These are phyloP conservation scores for Patella ulyssiponensis DNA, from an alignment of 2,888 invertebrate species.

Conservation along the genomic window DNA sequence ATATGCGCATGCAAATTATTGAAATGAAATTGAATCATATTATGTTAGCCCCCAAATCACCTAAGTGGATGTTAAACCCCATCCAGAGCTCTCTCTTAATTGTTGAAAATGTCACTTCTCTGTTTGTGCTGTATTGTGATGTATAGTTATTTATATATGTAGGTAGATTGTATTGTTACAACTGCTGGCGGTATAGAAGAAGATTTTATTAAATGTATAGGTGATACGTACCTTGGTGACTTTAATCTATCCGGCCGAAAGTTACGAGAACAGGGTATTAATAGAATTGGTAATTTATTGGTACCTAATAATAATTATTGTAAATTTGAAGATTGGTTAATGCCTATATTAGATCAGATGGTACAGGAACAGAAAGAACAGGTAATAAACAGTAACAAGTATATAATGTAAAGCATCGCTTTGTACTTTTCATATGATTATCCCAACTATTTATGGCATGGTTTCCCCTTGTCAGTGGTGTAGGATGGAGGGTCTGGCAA, in stretches of 20 bases:
- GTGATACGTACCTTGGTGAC: conserved; percentile 93
- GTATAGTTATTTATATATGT: conserved; percentile 32
- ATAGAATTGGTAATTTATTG: conserved; percentile 92
- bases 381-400: conserved; percentile 59
- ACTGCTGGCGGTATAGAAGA: conserved; percentile 99
- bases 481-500: no score
- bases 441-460: background rate
- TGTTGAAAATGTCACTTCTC: background rate
- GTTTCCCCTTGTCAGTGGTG: no score
- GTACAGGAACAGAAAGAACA: conserved; percentile 85
- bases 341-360: conserved; percentile 93
- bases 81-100: background rate
- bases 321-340: conserved; percentile 96
- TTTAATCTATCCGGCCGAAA: conserved; percentile 84
- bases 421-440: no score
- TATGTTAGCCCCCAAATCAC: no score
- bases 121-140: background rate
- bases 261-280: conserved; percentile 88
- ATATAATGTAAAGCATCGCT: no score
- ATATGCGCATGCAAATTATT: no score
- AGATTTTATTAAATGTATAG: conserved; percentile 98
- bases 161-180: conserved; percentile 96
- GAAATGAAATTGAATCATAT: no score
- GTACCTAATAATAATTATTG: conserved; percentile 99
- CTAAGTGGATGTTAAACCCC: no score